Base-by-base conservation (phyloP, 2,113 vertebrate species). In the Etheostoma cragini region DNA sequence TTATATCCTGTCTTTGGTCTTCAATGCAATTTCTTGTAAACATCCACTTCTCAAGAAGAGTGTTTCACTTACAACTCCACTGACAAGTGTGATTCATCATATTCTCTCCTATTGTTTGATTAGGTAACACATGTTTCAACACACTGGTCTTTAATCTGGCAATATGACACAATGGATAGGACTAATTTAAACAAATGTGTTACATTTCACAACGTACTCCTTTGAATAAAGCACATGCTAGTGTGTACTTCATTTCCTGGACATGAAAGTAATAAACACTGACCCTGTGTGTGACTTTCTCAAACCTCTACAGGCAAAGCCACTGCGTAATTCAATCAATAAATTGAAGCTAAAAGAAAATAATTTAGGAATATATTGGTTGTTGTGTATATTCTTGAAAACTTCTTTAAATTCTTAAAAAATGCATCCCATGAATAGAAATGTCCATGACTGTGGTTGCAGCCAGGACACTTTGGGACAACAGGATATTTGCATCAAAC, bases 401-500 rank as follows among this genome's bases (percentile, higher is more conserved):
- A 38, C 21, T 16, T 42, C 10, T 1, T 30, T 4, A n/a, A 30
- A 42, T 22, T 21, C 1, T 52, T 42, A 3, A 70, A 5, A 60
- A 58, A 66, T 49, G 5, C 7, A 46, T 8, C 12, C 4, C 8
- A 65, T 53, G 42, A 73, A 77, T 52, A 6, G 14, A 69, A 42
- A 11, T 11, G 47, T 38, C 33, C 14, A 8, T 21, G 56, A 35
- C 11, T 49, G 1, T 1, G 30, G 24, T 21, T 53, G 54, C 4
- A 69, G 21, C 56, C 10, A 21, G 10, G 67, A 50, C 62, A 67
- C 61, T 50, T 21, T 30, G 8, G 8, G 56, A 62, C 38, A n/a
- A 72, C 38, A 80, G 83, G 68, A 89, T 77, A 76, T 88, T 79
- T 82, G 42, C 56, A 57, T 88, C 72, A 76, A 84, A 73, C 78